Evolutionary conservation across 2,888 invertebrate species (phyloP), one percentile per base, ranked within the genome.

Genomic region (Cryptosula pallasiana): DNA sequence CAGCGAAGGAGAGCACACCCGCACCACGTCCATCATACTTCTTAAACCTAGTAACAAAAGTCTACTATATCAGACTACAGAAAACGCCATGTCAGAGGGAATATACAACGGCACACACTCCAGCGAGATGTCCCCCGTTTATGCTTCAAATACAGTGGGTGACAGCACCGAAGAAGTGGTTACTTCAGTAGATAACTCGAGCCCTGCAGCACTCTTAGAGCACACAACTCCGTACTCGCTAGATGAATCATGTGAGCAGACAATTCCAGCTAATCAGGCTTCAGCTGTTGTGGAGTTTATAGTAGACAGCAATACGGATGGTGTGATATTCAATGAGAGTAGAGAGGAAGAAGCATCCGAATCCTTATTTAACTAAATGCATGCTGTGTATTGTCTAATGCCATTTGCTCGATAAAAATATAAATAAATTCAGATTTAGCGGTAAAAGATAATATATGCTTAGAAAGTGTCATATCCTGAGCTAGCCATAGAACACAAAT

Each of bases 231-330:
- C 45, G 20, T 45, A 45, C 20, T 45, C 9, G 9, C 45, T 45
- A 45, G 45, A 45, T 5, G 45, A 45, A 45, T 20, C 45, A 20
- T 20, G 20, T 5, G 45, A 45, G 45, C 45, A 45, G 45, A 45
- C 45, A 20, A 32, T 32, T 2, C 25, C 27, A 63, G 29, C 63
- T 5, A 34, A 13, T 32, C 63, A 63, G n/a, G 9, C 27, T 32
- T 3, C 63, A 29, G 34, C 63, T 5, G 32, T 16, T 13, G 63
- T 63, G 32, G 63, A 63, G 34, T 63, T 63, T 63, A 63, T 63
- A 25, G 63, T 63, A 29, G 32, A 63, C 9, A 63, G 25, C 2
- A 27, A 63, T 5, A 13, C 63, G 1, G 63, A 63, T 3, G 9
- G 32, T 32, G 63, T 32, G 25, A 32, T 27, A 27, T 63, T 63